Conservation (phyloP, 1,140 invertebrate species). For the Temnothorax longispinosus region DNA sequence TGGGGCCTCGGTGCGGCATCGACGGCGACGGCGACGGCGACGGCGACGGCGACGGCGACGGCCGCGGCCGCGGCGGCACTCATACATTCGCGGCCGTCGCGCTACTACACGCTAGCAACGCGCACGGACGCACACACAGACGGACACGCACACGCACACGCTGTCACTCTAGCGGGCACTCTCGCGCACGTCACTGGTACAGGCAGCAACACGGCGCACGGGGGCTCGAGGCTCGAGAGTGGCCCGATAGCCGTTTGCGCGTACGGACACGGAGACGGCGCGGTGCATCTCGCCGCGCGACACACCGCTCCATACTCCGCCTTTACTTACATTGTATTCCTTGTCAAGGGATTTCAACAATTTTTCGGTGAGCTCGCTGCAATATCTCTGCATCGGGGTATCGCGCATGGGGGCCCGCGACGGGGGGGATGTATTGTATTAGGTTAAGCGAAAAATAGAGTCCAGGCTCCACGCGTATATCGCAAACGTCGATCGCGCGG, state of each 20-base stretch:
- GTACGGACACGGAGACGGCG: slow-evolving; percentile 81
- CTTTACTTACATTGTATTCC: slow-evolving; percentile 89
- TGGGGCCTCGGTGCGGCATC: slow-evolving; percentile 8
- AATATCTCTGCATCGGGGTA: slow-evolving; percentile 87
- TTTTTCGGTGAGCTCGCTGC: slow-evolving; percentile 88
- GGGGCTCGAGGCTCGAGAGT: slow-evolving; percentile 78
- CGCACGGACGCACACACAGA: slow-evolving; percentile 61
- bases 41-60: neutral
- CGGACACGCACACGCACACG: slow-evolving; percentile 14
- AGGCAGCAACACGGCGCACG: slow-evolving; percentile 79
- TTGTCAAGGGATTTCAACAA: slow-evolving; percentile 89
- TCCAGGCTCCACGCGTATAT: slow-evolving; percentile 78
- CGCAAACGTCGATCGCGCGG: slow-evolving; percentile 75
- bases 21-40: neutral
- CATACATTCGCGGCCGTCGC: slow-evolving; percentile 41
- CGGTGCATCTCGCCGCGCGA: slow-evolving; percentile 67
- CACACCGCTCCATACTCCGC: slow-evolving; percentile 62
- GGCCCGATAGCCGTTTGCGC: slow-evolving; percentile 84
- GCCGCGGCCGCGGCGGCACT: slow-evolving; percentile 29
- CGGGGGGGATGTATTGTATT: slow-evolving; percentile 73
- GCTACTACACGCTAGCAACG: slow-evolving; percentile 46
- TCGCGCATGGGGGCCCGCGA: slow-evolving; percentile 81
- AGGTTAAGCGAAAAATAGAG: slow-evolving; percentile 74
- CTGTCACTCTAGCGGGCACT: slow-evolving; percentile 66
- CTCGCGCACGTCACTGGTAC: slow-evolving; percentile 77